A percentile compares a stretch with the other conserved stretches of the same genome.
phyloP scores from a whole-genome alignment of 2,113 vertebrate genomes.

The Sceloporus tristichus region DNA sequence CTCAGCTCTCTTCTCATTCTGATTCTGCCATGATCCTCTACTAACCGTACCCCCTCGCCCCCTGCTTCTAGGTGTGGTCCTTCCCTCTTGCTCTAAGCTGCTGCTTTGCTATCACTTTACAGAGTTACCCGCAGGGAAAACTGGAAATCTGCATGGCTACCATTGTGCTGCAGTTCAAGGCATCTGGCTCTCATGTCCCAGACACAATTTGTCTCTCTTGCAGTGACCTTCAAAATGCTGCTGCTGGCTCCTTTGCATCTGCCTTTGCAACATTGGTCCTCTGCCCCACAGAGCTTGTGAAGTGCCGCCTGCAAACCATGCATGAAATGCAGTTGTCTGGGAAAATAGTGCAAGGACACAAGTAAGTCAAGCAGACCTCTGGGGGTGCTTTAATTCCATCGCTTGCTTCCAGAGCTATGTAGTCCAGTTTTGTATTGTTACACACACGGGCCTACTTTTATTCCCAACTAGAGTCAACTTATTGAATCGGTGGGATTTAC shows the following conservation, averaged over 20 bases:
- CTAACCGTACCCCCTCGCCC: not conserved
- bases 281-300: conserved; percentile 95
- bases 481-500: too few species aligned
- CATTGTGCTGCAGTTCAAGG: not conserved
- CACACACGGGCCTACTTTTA: too few species aligned
- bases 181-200: conserved; percentile 21
- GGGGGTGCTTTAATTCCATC: too few species aligned
- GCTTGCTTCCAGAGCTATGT: not conserved
- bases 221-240: conserved; percentile 93
- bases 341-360: conserved; percentile 86
- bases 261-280: conserved; percentile 93
- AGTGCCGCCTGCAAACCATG: conserved; percentile 97
- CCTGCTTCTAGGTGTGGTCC: not conserved
- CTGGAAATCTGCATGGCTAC: not conserved
- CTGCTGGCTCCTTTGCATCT: conserved; percentile 91
- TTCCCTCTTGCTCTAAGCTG: not conserved
- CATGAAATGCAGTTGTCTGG: conserved; percentile 91
- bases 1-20: not conserved
- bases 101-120: not conserved
- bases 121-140: not conserved
- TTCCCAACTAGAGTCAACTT: too few species aligned
- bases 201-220: conserved; percentile 55
- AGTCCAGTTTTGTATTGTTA: not conserved
- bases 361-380: conserved; percentile 78
- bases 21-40: not conserved